These are phyloP conservation scores for Bubo blakistoni DNA, from an alignment of 2,113 vertebrate species.

Conservation along the genomic window DNA sequence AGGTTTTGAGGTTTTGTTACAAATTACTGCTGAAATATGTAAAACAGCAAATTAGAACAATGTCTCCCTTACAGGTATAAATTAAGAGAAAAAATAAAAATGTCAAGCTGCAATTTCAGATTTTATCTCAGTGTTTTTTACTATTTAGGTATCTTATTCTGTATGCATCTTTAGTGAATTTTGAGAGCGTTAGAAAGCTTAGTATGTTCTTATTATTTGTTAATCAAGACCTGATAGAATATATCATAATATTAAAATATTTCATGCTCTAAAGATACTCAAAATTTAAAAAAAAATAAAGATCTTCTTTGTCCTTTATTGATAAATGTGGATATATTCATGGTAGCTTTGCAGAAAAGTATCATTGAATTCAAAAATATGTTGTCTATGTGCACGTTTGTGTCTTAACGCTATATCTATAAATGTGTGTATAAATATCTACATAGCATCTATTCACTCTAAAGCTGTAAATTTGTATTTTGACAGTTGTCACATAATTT, in stretches of 20 bases:
- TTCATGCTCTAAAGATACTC: neutral
- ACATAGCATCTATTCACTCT: neutral
- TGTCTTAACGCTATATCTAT: neutral
- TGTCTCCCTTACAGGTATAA: neutral
- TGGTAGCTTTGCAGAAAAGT: neutral
- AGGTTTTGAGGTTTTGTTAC: neutral
- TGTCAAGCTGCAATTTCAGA: neutral
- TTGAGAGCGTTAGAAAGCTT: neutral
- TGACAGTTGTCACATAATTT: neutral
- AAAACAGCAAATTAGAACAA: neutral
- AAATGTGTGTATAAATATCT: neutral
- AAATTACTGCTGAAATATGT: neutral
- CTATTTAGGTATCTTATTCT: neutral
- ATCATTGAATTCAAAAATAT: fast-evolving
- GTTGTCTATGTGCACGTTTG: neutral
- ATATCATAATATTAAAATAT: neutral
- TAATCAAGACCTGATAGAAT: neutral
- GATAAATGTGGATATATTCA: neutral
- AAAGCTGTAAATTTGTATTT: neutral
- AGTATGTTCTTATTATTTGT: neutral
- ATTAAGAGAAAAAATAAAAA: neutral
- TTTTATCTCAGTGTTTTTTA: neutral
- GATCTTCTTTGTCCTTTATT: neutral
- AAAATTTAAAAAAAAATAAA: neutral
- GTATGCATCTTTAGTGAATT: neutral